Evolutionary conservation across 2,797 vertebrate genomes (phyloP).

Genomic region (Saxicola maurus): DNA sequence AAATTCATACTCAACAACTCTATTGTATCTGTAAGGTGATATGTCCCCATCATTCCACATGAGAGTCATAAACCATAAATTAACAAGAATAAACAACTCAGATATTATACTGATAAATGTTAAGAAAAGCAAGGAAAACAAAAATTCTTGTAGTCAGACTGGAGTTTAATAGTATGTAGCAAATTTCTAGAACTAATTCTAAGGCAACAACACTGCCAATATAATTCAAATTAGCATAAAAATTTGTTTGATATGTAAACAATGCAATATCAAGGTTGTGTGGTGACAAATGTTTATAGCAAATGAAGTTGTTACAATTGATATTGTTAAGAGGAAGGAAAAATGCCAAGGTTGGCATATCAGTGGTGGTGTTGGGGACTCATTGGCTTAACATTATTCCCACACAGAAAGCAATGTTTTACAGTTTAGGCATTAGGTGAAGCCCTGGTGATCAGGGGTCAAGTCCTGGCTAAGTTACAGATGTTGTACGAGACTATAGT

Average conservation of each 20-base stretch:
- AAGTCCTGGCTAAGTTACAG: background rate
- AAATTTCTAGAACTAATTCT: background rate
- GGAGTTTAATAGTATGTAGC: background rate
- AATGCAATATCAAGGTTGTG: background rate
- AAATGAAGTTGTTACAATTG: background rate
- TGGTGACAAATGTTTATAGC: background rate
- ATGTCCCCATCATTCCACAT: background rate
- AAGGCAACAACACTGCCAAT: background rate
- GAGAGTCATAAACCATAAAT: background rate
- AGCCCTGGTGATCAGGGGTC: background rate
- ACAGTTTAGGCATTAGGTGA: background rate
- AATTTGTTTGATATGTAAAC: background rate
- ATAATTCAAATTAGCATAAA: background rate
- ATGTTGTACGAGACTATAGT: rapidly evolving
- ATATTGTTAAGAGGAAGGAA: background rate
- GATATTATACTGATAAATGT: background rate
- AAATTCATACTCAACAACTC: background rate
- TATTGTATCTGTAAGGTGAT: background rate
- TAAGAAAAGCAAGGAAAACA: background rate
- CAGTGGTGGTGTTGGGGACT: background rate
- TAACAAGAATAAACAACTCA: background rate
- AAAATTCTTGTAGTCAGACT: background rate
- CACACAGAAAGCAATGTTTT: background rate
- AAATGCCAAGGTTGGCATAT: background rate
- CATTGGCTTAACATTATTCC: background rate